phyloP scores from a whole-genome alignment of 2,113 vertebrate species.

The Apteryx owenii region DNA sequence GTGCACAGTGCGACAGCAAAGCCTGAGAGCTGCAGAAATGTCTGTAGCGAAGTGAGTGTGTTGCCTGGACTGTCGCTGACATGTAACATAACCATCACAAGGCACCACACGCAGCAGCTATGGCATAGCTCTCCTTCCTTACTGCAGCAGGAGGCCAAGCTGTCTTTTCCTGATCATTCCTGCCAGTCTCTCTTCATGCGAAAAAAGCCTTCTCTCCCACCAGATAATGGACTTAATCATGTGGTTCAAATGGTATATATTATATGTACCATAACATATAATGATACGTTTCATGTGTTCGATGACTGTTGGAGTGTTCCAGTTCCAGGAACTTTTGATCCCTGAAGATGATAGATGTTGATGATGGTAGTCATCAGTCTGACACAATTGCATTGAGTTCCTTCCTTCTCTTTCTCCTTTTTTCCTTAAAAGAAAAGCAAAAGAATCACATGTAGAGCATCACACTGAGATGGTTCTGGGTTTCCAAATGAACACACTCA shows the following conservation, averaged over 20 bases:
- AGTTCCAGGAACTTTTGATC: background rate
- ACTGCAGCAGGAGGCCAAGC: fast-evolving
- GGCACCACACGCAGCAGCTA: background rate
- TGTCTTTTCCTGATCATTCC: background rate
- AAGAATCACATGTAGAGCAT: background rate
- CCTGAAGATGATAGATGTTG: background rate
- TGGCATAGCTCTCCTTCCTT: background rate
- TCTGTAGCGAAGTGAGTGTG: background rate
- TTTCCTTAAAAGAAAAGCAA: background rate
- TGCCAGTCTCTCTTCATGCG: background rate
- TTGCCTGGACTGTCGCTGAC: background rate
- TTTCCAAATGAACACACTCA: background rate
- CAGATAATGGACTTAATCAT: background rate
- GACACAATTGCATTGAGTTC: background rate
- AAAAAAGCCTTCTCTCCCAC: background rate
- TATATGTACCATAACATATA: fast-evolving
- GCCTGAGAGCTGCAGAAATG: background rate
- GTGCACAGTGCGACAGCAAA: fast-evolving
- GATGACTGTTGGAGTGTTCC: background rate
- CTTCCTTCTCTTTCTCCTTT: background rate
- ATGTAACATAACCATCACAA: background rate
- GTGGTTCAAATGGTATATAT: background rate
- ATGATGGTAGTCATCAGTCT: background rate
- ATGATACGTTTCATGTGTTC: background rate
- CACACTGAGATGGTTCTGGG: background rate